Evolutionary conservation across 92 coral and sea anemone species (phyloP), one percentile per base, ranked within the genome.

Genomic region (Phymanthus crucifer): DNA sequence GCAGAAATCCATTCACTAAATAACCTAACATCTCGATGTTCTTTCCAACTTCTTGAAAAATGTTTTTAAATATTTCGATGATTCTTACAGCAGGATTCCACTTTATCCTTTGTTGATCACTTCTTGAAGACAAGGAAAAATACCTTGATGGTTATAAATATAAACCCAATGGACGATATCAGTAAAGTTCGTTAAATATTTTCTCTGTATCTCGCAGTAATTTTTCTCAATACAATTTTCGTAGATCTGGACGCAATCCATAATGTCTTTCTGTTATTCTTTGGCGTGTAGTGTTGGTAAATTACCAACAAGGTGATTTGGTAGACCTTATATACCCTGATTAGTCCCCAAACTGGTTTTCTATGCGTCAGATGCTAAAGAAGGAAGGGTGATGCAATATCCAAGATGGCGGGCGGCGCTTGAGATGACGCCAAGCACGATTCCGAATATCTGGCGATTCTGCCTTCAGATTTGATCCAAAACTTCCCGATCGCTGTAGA

Each of bases 381-480:
- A 21, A n/a, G 75, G 48, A 71, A 77, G 81, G 81, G 40, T 77
- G 81, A 77, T 77, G 81, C 81, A 77, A 77, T 19, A 35, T n/a
- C n/a, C 3, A 77, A 64, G 36, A 77, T 77, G 81, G 81, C 81
- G 81, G 72, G 36, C 72, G 46, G 35, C 26, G n/a, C 14, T 37
- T 64, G 26, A 24, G 33, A 47, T 77, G 81, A 77, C 68, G n/a
- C 18, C 10, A 0, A 32, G 52, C 81, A 77, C 81, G 81, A 77
- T 37, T 77, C 65, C 47, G 40, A 34, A 61, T 61, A 40, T 24
- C 34, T 34, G 18, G 36, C 23, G 36, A 61, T 61, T 7, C 13
- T 29, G 34, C 11, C 35, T 27, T 27, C 33, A 61, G 13, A 61
- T n/a, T 12, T 7, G 13, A 9, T 29, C 34, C 18, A 61, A 27